Evolutionary conservation across 1,140 invertebrate species (phyloP).

Genomic region (Drosophila kanapiae): DNA sequence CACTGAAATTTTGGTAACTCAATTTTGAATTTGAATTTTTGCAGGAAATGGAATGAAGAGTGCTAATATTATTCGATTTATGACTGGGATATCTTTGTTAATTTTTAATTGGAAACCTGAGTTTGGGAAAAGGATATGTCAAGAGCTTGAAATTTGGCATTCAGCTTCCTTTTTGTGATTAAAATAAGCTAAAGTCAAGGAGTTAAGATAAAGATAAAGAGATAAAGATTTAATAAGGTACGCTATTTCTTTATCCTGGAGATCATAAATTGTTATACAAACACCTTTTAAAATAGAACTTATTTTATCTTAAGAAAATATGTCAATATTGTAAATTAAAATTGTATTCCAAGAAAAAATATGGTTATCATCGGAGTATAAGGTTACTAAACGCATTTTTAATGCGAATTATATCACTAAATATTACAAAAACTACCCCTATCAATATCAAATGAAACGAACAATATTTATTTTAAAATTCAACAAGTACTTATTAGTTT

Average conservation of each 20-base stretch:
- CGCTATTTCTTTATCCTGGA: background rate
- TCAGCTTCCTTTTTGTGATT: background rate
- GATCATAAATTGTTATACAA: too few species aligned
- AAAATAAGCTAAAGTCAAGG: too few species aligned
- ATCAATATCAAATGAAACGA: background rate
- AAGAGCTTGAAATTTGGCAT: too few species aligned
- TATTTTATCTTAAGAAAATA: too few species aligned
- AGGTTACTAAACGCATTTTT: background rate
- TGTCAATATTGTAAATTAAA: too few species aligned
- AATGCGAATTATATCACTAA: background rate
- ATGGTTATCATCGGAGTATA: background rate
- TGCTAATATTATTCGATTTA: background rate
- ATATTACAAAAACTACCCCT: background rate
- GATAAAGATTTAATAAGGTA: background rate
- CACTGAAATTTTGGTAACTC: slow-evolving; percentile 3
- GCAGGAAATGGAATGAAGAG: too few species aligned
- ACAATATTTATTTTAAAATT: background rate
- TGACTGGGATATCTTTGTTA: background rate
- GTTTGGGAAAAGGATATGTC: background rate
- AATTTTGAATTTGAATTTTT: slow-evolving; percentile 2
- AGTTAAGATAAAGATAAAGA: background rate
- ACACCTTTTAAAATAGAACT: too few species aligned
- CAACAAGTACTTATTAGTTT: background rate
- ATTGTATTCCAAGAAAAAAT: background rate
- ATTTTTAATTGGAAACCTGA: background rate